phyloP scores from a whole-genome alignment of 2,113 vertebrate genomes.

The Proterorhinus semilunaris region DNA sequence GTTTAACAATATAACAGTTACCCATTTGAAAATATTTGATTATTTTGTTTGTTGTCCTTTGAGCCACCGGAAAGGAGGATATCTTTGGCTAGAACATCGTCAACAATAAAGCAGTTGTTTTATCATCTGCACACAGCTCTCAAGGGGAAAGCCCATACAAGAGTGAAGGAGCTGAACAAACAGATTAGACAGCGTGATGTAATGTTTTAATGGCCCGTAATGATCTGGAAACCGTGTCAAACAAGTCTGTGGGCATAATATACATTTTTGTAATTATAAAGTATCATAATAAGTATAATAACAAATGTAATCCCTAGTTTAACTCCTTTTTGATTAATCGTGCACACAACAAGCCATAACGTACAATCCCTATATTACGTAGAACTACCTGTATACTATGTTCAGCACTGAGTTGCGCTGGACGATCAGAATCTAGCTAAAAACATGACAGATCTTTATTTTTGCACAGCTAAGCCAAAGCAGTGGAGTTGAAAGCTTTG shows the following conservation, averaged over 20 bases:
- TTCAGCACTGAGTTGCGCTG: neutral
- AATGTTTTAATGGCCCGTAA: constrained; percentile 23
- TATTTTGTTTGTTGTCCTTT: no score
- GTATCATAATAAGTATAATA: no score
- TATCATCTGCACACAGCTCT: constrained; percentile 9
- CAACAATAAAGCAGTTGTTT: constrained; percentile 27
- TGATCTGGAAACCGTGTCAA: neutral
- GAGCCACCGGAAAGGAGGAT: constrained; percentile 11
- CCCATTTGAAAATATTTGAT: neutral
- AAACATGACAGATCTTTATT: constrained; percentile 23
- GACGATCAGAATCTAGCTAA: neutral
- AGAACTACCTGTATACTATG: neutral
- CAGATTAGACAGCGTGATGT: constrained; percentile 47
- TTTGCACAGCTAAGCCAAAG: constrained; percentile 7
- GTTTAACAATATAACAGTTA: neutral
- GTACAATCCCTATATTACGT: neutral
- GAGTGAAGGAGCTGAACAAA: constrained; percentile 28
- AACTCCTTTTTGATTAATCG: no score
- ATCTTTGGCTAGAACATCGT: constrained; percentile 17
- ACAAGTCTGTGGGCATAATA: constrained; percentile 5
- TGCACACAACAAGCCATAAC: no score
- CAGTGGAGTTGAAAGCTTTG: constrained; percentile 27
- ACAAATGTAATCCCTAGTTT: no score
- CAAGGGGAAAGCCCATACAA: constrained; percentile 24
- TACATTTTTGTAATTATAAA: neutral